Percentiles rank a stretch among this genome's conserved stretches.
Evolutionary conservation across 2,888 invertebrate genomes (phyloP).

Genomic region (Dexiosoma caninum): DNA sequence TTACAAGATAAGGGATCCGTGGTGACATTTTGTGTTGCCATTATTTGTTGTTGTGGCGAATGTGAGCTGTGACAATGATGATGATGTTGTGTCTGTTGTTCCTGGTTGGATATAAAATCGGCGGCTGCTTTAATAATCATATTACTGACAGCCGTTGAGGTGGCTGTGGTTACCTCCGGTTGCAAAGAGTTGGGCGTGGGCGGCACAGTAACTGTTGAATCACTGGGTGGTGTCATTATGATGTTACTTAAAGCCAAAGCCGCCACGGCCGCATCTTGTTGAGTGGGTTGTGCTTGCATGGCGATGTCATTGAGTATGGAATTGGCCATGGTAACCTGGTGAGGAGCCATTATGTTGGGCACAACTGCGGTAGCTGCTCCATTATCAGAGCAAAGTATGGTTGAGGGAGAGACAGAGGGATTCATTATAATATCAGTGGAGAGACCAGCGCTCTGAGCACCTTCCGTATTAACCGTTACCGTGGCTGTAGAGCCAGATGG

Average conservation of each 20-base stretch:
- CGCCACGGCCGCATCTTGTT: conserved; percentile 73
- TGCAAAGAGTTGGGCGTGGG: conserved; percentile 69
- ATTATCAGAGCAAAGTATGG: conserved; percentile 79
- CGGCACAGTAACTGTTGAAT: conserved; percentile 64
- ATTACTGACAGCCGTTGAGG: conserved; percentile 80
- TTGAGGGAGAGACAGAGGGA: conserved; percentile 81
- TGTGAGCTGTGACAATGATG: conserved; percentile 72
- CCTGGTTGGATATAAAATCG: conserved; percentile 83
- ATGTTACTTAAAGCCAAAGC: conserved; percentile 76
- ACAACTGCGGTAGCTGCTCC: conserved; percentile 73
- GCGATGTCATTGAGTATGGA: conserved; percentile 76
- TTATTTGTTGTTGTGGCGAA: conserved; percentile 73
- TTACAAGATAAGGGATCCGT: conserved; percentile 67
- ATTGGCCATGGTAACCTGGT: conserved; percentile 76
- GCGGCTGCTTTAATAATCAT: conserved; percentile 87
- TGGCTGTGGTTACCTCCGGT: conserved; percentile 73
- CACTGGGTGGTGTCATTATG: conserved; percentile 74
- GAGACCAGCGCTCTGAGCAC: conserved; percentile 64
- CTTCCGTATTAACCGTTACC: conserved; percentile 67
- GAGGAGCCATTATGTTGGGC: conserved; percentile 74
- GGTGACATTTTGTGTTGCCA: conserved; percentile 47
- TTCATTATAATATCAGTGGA: conserved; percentile 81
- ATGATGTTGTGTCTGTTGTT: conserved; percentile 79
- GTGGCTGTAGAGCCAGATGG: conserved; percentile 53
- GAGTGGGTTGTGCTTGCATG: conserved; percentile 74